Evolutionary conservation across 2,797 vertebrate genomes (phyloP).

Genomic region (Xiphophorus birchmanni): DNA sequence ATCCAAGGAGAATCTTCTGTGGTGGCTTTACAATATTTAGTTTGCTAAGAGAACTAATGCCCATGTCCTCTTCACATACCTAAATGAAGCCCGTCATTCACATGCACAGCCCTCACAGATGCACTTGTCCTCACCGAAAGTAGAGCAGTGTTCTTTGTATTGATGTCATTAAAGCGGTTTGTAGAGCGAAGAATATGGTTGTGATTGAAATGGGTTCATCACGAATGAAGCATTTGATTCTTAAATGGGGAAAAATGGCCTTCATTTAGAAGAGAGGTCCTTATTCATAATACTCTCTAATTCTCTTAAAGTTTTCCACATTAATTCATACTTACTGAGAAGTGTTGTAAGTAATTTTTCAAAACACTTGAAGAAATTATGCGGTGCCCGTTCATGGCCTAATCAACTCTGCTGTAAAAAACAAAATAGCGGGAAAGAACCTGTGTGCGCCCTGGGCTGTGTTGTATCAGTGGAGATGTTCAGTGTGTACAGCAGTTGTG

Average conservation of each 20-base stretch:
- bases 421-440: not conserved
- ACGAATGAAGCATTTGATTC: constrained; percentile 9
- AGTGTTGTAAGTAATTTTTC: not conserved
- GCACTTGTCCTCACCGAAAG: constrained; percentile 1
- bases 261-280: not conserved
- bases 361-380: constrained; percentile 4
- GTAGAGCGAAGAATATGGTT: constrained; percentile 3
- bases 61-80: constrained; percentile 5
- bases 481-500: too few species aligned
- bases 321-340: not conserved
- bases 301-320: not conserved
- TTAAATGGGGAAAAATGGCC: constrained; percentile 8
- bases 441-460: not conserved
- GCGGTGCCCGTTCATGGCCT: not conserved
- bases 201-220: constrained; percentile 14
- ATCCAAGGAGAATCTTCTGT: constrained; percentile 28
- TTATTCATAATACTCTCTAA: not conserved
- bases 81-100: constrained; percentile 21
- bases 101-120: constrained; percentile 1
- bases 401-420: not conserved
- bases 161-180: constrained; percentile 8
- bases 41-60: constrained; percentile 20
- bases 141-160: not conserved
- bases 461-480: not conserved
- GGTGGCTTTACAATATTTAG: constrained; percentile 18